These are phyloP conservation scores for Sminthopsis crassicaudata DNA, from an alignment of 2,113 vertebrate species.

Conservation along the genomic window DNA sequence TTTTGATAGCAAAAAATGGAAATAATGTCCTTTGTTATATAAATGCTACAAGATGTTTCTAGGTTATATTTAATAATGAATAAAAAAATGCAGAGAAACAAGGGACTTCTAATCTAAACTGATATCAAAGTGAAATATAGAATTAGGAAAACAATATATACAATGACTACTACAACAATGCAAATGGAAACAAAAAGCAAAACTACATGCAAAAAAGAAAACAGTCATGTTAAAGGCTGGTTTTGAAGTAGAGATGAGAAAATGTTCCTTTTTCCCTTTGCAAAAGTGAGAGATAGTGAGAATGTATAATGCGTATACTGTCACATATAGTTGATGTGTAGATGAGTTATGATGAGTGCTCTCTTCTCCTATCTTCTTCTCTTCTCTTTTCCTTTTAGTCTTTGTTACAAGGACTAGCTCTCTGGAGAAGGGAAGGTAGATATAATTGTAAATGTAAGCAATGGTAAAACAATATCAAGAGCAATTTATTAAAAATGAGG, in stretches of 20 bases:
- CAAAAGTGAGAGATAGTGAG: no score
- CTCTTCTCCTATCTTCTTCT: neutral
- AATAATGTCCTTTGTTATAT: neutral
- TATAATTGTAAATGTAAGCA: neutral
- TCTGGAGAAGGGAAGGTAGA: neutral
- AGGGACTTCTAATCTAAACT: neutral
- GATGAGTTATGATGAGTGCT: neutral
- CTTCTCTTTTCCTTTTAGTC: neutral
- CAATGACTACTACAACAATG: neutral
- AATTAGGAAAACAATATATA: no score
- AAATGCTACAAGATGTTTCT: neutral
- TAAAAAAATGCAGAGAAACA: neutral
- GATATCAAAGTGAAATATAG: neutral
- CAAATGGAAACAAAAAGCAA: neutral
- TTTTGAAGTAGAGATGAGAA: no score
- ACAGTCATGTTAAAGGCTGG: no score
- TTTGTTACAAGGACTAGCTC: neutral
- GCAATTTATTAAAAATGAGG: neutral
- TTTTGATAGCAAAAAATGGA: neutral
- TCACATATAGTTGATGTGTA: no score
- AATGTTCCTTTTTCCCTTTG: no score
- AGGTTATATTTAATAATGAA: neutral
- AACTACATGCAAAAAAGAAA: no score
- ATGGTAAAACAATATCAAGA: neutral
- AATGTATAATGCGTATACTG: no score